Evolutionary conservation across 2,113 vertebrate genomes (phyloP), one percentile per base, ranked within the genome.

Genomic region (Plecotus auritus): DNA sequence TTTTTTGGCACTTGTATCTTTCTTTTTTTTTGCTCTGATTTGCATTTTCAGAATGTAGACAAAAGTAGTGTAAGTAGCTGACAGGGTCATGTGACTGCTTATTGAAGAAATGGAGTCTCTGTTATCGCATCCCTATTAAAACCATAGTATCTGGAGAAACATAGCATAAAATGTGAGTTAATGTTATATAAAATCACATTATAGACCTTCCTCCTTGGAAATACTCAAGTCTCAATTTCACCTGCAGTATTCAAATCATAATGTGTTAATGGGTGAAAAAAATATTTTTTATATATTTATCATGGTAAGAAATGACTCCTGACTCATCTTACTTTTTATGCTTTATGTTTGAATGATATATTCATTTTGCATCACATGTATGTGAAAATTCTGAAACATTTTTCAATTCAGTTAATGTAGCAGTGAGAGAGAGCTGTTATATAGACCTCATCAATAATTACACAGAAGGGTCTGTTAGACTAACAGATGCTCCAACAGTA

Each of bases 381-480:
- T 90, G 81, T 72, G 73, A 92, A 91, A 69, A 82, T 95, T 94
- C 90, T 85, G 77, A 93, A 97, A 93, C 95, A 96, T 94, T 94
- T 97, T 97, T 97, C 77, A 94, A 93, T 88, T 90, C 76, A 96
- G 89, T 97, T 95, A 97, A 97, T 96, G 96, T 96, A 90, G 90
- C 96, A 96, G 95, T 93, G 94, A 97, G 89, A 94, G 86, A 94
- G 91, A 91, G 73, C 95, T 97, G 96, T 95, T 97, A 88, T 92
- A 94, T 85, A 97, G 97, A 96, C 97, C 97, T 97, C 95, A 97
- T 97, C 97, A 97, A 97, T 97, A 97, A 97, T 97, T 97, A 97
- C 95, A 96, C 97, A 97, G 97, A 97, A 97, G 97, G 95, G 97
- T 97, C 97, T 97, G 96, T 97, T 97, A 97, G 90, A 97, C 96